Evolutionary conservation across 2,888 invertebrate genomes (phyloP).

Genomic region (Drosophila glabriapex): DNA sequence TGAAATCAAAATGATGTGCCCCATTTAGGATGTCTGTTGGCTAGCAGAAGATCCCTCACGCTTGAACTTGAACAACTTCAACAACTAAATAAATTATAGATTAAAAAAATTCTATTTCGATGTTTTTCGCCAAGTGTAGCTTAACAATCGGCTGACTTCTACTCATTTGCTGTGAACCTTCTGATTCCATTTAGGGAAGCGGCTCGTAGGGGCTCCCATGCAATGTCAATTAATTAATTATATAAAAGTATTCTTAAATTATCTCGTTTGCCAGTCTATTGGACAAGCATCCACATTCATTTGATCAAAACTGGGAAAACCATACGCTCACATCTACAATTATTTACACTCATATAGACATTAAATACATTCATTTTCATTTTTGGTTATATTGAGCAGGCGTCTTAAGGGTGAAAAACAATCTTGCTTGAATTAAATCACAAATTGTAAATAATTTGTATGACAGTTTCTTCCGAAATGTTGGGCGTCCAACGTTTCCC

Average conservation of each 20-base stretch:
- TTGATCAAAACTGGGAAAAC: not conserved
- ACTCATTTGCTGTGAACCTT: not conserved
- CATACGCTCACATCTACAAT: not conserved
- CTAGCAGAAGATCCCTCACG: not conserved
- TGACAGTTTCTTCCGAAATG: not conserved
- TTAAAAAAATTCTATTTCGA: not conserved
- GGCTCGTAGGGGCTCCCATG: not conserved
- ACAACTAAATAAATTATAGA: not conserved
- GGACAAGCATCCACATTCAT: not conserved
- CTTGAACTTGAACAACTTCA: not conserved
- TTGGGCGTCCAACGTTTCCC: not conserved
- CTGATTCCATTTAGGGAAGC: not conserved
- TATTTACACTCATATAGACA: not conserved
- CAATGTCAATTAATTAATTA: not conserved
- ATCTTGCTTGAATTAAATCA: not conserved
- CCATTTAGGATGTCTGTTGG: not conserved
- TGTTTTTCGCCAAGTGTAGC: not conserved
- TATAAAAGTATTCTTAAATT: not conserved
- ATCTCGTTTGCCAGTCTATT: not conserved
- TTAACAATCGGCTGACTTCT: not conserved
- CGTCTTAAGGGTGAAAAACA: not conserved
- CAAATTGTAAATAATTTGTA: not conserved
- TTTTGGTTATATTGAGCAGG: not conserved
- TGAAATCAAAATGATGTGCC: not conserved
- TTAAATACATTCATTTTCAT: not conserved